Evolutionary conservation across 2,113 vertebrate species (phyloP).

Genomic region (Rhinolophus sinicus): DNA sequence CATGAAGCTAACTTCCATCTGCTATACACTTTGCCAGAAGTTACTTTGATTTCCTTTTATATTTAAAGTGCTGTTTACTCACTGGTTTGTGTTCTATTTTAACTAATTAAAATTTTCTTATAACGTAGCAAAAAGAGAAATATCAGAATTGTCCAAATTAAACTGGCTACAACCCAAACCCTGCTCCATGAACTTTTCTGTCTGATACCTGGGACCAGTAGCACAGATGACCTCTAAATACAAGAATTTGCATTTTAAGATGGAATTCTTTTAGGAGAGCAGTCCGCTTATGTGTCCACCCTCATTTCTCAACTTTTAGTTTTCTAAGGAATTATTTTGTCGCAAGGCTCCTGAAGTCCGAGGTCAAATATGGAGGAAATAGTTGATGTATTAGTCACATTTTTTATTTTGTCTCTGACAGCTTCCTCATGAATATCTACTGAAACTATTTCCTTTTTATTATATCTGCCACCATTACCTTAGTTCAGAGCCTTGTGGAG

Average conservation of each 20-base stretch:
- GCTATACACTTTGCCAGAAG: background rate
- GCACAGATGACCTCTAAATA: background rate
- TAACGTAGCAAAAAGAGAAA: background rate
- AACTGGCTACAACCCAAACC: background rate
- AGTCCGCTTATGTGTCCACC: background rate
- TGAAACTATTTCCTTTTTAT: background rate
- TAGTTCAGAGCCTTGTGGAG: background rate
- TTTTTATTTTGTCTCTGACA: constrained; percentile 6
- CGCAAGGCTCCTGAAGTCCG: background rate
- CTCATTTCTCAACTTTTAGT: background rate
- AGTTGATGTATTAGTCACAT: background rate
- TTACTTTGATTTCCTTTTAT: constrained; percentile 20
- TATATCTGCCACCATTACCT: background rate
- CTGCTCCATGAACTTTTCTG: background rate
- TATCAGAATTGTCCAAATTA: background rate
- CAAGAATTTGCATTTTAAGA: background rate
- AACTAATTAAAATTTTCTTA: background rate
- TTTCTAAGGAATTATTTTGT: constrained; percentile 3
- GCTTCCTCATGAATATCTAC: background rate
- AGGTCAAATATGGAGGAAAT: background rate
- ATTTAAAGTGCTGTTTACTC: background rate
- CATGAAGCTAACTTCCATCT: background rate
- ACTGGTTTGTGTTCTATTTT: constrained; percentile 19
- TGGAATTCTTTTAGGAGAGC: background rate
- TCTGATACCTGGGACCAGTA: background rate